Conservation (phyloP, 1,140 invertebrate genomes). For the Drosophila bipectinata region DNA sequence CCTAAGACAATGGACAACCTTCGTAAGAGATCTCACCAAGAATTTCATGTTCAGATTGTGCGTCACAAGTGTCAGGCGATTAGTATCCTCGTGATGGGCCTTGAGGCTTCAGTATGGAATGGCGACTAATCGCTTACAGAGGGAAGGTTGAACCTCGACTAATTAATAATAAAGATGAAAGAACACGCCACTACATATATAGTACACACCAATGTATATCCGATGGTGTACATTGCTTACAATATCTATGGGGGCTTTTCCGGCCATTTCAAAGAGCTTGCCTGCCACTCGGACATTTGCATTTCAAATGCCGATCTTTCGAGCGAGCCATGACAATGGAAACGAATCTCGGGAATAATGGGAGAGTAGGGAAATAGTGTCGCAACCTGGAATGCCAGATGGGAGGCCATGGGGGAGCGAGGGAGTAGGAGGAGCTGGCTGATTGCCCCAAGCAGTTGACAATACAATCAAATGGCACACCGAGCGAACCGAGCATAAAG, state of each 20-base stretch:
- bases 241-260: constrained; percentile 43
- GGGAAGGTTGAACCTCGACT: constrained; percentile 34
- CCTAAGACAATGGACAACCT: not conserved
- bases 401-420: not conserved
- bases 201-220: not conserved
- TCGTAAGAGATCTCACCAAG: constrained; percentile 17
- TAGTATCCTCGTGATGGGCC: constrained; percentile 25
- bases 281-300: constrained; percentile 58
- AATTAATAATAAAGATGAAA: constrained; percentile 45
- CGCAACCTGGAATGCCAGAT: constrained; percentile 14
- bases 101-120: constrained; percentile 44
- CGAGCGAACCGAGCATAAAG: constrained; percentile 18
- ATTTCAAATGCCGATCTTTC: constrained; percentile 72
- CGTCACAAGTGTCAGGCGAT: constrained; percentile 33
- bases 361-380: constrained; percentile 31
- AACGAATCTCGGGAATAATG: constrained; percentile 18
- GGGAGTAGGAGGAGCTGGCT: not conserved
- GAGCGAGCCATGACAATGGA: constrained; percentile 50
- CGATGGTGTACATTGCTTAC: constrained; percentile 20
- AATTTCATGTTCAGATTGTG: constrained; percentile 50
- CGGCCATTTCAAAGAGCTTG: constrained; percentile 46
- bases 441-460: constrained; percentile 49
- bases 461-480: constrained; percentile 36
- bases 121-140: constrained; percentile 42
- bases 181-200: not conserved